These are phyloP conservation scores for Elegia similella DNA, from an alignment of 2,888 invertebrate species.

Conservation along the genomic window DNA sequence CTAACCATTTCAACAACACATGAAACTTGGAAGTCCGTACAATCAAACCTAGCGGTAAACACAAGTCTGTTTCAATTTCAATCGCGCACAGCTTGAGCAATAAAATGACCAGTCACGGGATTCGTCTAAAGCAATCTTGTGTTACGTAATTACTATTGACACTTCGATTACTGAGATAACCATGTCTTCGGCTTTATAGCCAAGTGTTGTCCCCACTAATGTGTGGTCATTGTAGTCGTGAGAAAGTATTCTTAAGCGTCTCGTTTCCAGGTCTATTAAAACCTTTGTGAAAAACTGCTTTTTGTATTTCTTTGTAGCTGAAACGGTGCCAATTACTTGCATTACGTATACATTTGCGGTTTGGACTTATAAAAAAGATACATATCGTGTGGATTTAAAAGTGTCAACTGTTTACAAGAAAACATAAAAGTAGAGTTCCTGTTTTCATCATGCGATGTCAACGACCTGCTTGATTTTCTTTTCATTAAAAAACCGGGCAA, in stretches of 20 bases:
- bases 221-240: constrained; percentile 41
- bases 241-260: constrained; percentile 36
- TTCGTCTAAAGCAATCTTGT: constrained; percentile 17
- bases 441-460: background rate
- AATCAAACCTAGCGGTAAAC: background rate
- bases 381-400: background rate
- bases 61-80: background rate
- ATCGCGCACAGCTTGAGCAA: background rate
- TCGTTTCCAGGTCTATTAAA: constrained; percentile 27
- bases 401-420: background rate
- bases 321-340: constrained; percentile 8
- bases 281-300: constrained; percentile 14
- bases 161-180: constrained; percentile 36
- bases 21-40: background rate
- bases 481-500: too few species aligned
- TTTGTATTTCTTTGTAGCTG: constrained; percentile 11
- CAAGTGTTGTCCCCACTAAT: constrained; percentile 27
- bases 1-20: background rate
- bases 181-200: constrained; percentile 21
- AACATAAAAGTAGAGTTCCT: background rate
- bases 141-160: constrained; percentile 46
- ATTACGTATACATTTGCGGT: background rate
- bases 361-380: background rate
- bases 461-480: too few species aligned
- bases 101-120: constrained; percentile 6